A percentile compares a stretch with the other conserved stretches of the same genome.
These are phyloP conservation scores for Parapristionchus giblindavisi DNA, from an alignment of 2,888 invertebrate species.

Conservation along the genomic window DNA sequence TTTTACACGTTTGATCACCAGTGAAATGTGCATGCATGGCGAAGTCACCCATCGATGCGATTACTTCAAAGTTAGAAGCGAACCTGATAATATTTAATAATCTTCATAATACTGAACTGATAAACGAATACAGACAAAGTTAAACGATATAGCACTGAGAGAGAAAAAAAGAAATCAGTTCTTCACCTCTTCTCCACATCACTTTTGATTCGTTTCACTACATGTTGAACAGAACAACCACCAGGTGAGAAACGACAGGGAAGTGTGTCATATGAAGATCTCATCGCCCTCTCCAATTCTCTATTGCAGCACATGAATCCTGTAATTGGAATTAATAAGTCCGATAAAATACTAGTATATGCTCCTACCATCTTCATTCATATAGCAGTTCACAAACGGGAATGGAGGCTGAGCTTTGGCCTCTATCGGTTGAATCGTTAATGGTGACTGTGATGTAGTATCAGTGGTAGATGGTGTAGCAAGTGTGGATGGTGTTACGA, in stretches of 20 bases:
- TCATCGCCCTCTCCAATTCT: conserved; percentile 46
- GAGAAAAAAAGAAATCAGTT: not conserved
- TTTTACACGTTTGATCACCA: conserved; percentile 54
- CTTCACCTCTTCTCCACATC: conserved; percentile 30
- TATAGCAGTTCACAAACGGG: conserved; percentile 36
- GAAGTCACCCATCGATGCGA: conserved; percentile 50
- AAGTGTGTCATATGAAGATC: conserved; percentile 23
- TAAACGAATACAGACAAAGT: not conserved
- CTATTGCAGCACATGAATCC: conserved; percentile 52
- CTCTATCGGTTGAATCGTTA: not conserved
- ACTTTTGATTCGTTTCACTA: conserved; percentile 8
- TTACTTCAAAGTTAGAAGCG: conserved; percentile 51
- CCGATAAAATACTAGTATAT: not conserved
- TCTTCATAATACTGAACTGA: conserved; percentile 7
- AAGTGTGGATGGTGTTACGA: not conserved
- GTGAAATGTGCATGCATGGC: conserved; percentile 47
- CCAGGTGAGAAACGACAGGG: conserved; percentile 1
- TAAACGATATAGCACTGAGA: no score
- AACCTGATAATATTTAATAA: conserved; percentile 44
- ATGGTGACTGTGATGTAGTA: not conserved
- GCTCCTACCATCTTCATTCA: conserved; percentile 29
- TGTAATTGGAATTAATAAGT: not conserved
- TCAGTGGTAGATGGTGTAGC: no score
- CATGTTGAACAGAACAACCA: conserved; percentile 21
- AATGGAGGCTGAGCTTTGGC: conserved; percentile 19